Percentiles rank a stretch among this genome's conserved stretches.
phyloP scores from a whole-genome alignment of 1,140 invertebrate species.

The Saccostrea cuccullata region DNA sequence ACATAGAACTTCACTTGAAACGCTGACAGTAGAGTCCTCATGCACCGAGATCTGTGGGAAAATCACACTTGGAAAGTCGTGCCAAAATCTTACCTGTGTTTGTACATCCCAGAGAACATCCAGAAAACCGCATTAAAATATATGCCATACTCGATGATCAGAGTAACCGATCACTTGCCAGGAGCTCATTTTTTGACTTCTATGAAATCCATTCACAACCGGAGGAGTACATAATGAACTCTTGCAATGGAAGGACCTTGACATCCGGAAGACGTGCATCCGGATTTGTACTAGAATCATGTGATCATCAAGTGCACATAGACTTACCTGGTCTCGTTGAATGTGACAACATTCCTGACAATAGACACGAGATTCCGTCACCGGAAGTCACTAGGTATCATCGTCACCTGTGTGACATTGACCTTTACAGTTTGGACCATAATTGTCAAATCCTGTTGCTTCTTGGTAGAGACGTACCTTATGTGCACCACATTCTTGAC shows the following conservation, averaged over 20 bases:
- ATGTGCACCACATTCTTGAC: constrained; percentile 51
- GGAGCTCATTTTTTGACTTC: constrained; percentile 6
- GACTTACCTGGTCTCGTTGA: constrained; percentile 9
- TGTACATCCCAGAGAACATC: neutral
- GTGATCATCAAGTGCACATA: neutral
- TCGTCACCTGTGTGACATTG: constrained; percentile 46
- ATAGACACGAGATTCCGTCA: constrained; percentile 11
- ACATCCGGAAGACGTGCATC: neutral
- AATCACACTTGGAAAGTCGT: neutral
- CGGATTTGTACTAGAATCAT: neutral
- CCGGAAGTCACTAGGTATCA: constrained; percentile 46
- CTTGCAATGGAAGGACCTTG: neutral
- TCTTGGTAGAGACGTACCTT: constrained; percentile 38
- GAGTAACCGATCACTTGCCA: no score
- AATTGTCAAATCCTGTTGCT: constrained; percentile 47
- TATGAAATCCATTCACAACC: neutral
- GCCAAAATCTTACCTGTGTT: constrained; percentile 23
- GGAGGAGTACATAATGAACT: neutral
- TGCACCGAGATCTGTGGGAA: no score
- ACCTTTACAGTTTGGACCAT: constrained; percentile 39
- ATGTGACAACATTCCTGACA: constrained; percentile 33
- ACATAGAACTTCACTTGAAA: no score
- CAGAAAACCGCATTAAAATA: neutral
- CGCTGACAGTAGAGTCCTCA: no score
- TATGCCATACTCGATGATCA: no score